A percentile compares a stretch with the other conserved stretches of the same genome.
phyloP scores from a whole-genome alignment of 2,113 vertebrate species.

The Globicephala melas region DNA sequence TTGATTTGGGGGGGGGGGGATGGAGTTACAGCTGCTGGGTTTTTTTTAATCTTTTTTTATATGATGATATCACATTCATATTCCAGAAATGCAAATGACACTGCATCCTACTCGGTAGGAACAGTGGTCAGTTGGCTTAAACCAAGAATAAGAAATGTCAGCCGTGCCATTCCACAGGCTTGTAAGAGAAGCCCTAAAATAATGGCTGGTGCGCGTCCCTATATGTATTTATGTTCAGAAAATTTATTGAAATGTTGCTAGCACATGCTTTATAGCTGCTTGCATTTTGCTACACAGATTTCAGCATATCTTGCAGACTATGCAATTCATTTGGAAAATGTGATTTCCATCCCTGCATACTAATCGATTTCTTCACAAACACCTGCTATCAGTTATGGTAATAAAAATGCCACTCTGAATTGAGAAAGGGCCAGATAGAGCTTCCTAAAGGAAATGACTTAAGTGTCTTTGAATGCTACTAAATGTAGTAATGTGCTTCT shows the following conservation, averaged over 20 bases:
- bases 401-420: conserved; percentile 90
- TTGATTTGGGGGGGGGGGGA: conserved; percentile 20
- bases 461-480: conserved; percentile 87
- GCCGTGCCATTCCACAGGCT: conserved; percentile 34
- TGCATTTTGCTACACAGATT: conserved; percentile 84
- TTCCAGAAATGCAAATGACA: conserved; percentile 64
- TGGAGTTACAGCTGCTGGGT: conserved; percentile 61
- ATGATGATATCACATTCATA: conserved; percentile 59
- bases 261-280: conserved; percentile 81
- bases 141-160: conserved; percentile 59
- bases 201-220: conserved; percentile 71
- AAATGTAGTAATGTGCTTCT: conserved; percentile 83
- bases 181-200: conserved; percentile 55
- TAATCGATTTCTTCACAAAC: conserved; percentile 89
- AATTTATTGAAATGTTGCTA: conserved; percentile 82
- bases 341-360: conserved; percentile 89
- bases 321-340: conserved; percentile 88
- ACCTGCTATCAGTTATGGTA: conserved; percentile 90
- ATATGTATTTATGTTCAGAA: conserved; percentile 77
- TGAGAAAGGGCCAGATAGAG: conserved; percentile 87
- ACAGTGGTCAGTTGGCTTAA: conserved; percentile 59
- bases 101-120: conserved; percentile 53
- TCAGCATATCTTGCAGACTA: conserved; percentile 84
- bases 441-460: conserved; percentile 88
- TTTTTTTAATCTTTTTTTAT: not conserved